Evolutionary conservation across 1,140 invertebrate genomes (phyloP), one percentile per base, ranked within the genome.

Genomic region (Colletes latitarsis): DNA sequence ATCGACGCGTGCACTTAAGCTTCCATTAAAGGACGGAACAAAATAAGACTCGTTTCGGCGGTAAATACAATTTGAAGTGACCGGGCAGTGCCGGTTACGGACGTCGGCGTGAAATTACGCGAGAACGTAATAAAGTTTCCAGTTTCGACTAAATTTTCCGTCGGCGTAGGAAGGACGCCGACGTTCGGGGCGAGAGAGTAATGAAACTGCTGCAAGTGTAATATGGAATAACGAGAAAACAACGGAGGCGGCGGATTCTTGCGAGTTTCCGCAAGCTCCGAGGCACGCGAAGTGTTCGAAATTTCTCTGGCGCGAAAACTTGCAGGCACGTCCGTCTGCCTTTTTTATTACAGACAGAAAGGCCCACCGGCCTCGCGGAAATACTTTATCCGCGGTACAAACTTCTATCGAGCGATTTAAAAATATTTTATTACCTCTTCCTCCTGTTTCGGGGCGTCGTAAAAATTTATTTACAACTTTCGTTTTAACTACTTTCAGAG

Each of bases 121-220:
- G 69, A 17, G 39, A 64, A 73, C 49, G 77, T 73, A 55, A 79
- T 79, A 79, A 79, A 79, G 77, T 49, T 73, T 21, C 57, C 30
- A 19, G 52, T 53, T 49, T 52, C 19, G 12, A 8, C 52, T 1
- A 17, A 63, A 70, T 57, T 57, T 49, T n/a, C 46, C 68, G 57
- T 57, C 77, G 70, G 30, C 53, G 73, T 46, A 57, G 30, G 46
- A 17, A 17, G 15, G 8, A 30, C 30, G 71, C 30, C 14, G 39
- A 63, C 41, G 63, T 39, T 46, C 53, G 39, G 30, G 57, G 57
- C 62, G 80, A 82, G 80, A 83, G 77, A 60, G 68, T 86, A 68
- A 76, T 77, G 77, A 86, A 87, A 87, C 84, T 77, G 85, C 74
- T 43, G 75, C 52, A 74, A 86, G 83, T 83, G 74, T 62, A 86